phyloP scores from a whole-genome alignment of 1,140 invertebrate species.

The Colletes gigas region DNA sequence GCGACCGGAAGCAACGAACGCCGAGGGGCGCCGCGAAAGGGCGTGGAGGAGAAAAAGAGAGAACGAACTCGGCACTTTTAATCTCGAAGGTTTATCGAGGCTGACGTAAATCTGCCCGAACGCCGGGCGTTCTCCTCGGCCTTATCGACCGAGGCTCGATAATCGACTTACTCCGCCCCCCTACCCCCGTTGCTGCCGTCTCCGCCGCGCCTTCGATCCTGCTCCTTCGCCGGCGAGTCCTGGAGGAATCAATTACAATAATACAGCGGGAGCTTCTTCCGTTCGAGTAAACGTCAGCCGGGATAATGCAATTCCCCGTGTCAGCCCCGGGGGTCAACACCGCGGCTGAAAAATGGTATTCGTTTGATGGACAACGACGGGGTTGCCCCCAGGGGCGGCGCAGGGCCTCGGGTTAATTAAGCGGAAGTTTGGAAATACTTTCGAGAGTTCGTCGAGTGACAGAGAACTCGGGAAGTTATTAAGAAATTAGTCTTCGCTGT shows the following conservation, averaged over 20 bases:
- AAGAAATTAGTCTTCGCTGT: too few relatives aligned
- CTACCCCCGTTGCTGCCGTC: neutral
- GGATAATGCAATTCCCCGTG: slow-evolving; percentile 48
- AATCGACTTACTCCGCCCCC: slow-evolving; percentile 62
- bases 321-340: slow-evolving; percentile 14
- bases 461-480: too few relatives aligned
- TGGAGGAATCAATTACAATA: slow-evolving; percentile 66
- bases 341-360: slow-evolving; percentile 15
- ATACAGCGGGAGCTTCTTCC: slow-evolving; percentile 57
- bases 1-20: neutral
- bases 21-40: neutral
- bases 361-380: neutral
- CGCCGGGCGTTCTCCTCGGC: slow-evolving; percentile 59
- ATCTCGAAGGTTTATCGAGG: slow-evolving; percentile 74
- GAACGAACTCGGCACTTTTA: slow-evolving; percentile 63
- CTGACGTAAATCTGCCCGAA: slow-evolving; percentile 74
- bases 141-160: slow-evolving; percentile 68
- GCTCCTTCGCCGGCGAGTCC: slow-evolving; percentile 12
- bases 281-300: slow-evolving; percentile 49
- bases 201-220: slow-evolving; percentile 10
- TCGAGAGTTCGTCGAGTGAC: too few relatives aligned
- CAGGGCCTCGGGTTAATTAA: slow-evolving; percentile 15
- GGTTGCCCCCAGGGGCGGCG: neutral
- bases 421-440: slow-evolving; percentile 5
- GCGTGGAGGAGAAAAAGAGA: slow-evolving; percentile 19